A percentile compares a stretch with the other conserved stretches of the same genome.
Evolutionary conservation across 1,140 invertebrate genomes (phyloP).

Genomic region (Zaprionus nigranus): DNA sequence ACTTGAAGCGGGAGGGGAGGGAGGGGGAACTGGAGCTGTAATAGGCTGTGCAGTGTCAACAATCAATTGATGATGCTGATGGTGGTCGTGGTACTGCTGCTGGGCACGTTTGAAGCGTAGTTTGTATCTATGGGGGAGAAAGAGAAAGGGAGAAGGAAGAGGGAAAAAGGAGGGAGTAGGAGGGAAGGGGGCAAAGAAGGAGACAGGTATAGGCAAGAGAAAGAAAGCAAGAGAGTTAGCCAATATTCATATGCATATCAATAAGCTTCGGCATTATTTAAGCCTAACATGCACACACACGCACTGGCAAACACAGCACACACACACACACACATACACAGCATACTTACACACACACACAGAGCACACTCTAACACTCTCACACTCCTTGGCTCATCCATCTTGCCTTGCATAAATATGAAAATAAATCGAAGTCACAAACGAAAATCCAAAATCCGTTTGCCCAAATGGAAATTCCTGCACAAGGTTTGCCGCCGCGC

Average conservation of each 20-base stretch:
- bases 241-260: conserved; percentile 41
- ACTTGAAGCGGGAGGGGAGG: not conserved
- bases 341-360: conserved; percentile 29
- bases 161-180: too few relatives aligned
- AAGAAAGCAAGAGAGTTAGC: not conserved
- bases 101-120: conserved; percentile 45
- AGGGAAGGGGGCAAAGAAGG: not conserved
- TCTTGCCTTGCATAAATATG: conserved; percentile 62
- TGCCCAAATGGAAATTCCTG: conserved; percentile 17
- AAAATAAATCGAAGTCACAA: conserved; percentile 67
- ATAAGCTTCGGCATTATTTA: conserved; percentile 32
- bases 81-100: too few relatives aligned
- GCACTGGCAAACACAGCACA: conserved; percentile 6
- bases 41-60: conserved; percentile 57
- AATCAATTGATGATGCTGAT: conserved; percentile 43
- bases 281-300: conserved; percentile 12
- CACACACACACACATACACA: not conserved
- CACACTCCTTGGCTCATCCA: conserved; percentile 41
- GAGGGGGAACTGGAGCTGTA: conserved; percentile 19
- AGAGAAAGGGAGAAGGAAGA: not conserved
- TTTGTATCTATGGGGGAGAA: conserved; percentile 55
- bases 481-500: not conserved
- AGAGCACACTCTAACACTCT: conserved; percentile 6
- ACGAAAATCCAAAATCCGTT: conserved; percentile 17
- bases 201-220: not conserved